Base-by-base conservation (phyloP, 2,888 invertebrate species). In the Andrena bicolor region DNA sequence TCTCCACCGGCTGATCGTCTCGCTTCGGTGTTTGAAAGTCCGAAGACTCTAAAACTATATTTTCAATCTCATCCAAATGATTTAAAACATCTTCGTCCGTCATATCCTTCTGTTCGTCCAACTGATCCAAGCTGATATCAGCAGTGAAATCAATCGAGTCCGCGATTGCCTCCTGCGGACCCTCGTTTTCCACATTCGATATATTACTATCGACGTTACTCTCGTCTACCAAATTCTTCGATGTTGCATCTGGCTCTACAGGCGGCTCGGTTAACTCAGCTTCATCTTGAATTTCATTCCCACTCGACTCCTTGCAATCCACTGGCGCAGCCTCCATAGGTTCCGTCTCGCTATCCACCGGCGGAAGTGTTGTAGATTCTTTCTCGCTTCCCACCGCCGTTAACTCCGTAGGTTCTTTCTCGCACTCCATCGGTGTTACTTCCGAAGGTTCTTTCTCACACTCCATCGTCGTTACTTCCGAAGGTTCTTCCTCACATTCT, bases 1-100 rank as follows among this genome's bases (percentile, higher is more conserved):
- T 48, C 30, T 69, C 61, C 13, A 23, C 30, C 16, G 28, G 16
- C 48, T 75, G 16, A 23, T 30, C 10, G 10, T 3, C 16, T 28
- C 61, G 28, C 6, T 72, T 53, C 41, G 56, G 7, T 7, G 49
- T 13, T 28, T 70, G 48, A 60, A 83, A 78, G 20, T 65, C 69
- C 10, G 65, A 32, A 56, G 78, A 48, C 78, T 82, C 51, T n/a
- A 87, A 66, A 28, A 90, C 91, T 65, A 91, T 92, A 72, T 90
- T 92, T 84, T 93, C 92, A 61, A 92, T 91, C 61, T 91, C 92
- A 84, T 92, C 92, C 53, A 92, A 84, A 80, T 92, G 89, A 65
- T 87, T 82, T 89, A 92, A 89, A 32, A 92, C 89, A 74, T 92
- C 92, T 83, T 92, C 92, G 79, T 92, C 90, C 0, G 79, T 86